Evolutionary conservation across 2,797 vertebrate genomes (phyloP), one percentile per base, ranked within the genome.

Genomic region (Crotalus adamanteus): DNA sequence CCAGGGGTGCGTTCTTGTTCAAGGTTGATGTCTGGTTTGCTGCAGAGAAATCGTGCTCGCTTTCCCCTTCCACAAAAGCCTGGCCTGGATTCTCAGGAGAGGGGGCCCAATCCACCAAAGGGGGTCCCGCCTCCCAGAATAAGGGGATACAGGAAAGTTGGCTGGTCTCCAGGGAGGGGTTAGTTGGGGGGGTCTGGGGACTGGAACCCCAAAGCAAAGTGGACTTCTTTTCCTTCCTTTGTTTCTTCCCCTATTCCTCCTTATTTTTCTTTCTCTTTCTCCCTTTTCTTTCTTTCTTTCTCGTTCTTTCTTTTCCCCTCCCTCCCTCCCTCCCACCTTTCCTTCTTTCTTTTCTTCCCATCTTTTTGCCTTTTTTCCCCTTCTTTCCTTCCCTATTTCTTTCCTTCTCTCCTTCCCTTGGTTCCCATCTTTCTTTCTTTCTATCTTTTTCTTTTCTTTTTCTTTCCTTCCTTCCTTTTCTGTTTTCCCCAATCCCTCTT

Each of bases 11-110:
- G 31, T 3, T 73, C 69, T 73, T 20, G 16, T 73, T 37, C 69
- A 73, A 37, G 31, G 69, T 18, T 16, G 14, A 37, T 7, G 65
- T 37, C 14, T 37, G 65, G 14, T 18, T 7, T 7, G n/a, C 16
- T 0, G 31, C 16, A 73, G 85, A 91, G 88, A 94, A 85, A 2
- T 0, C 1, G 1, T 12, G 2, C 37, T 92, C 93, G 0, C 91
- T 37, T 94, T 92, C 53, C 92, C 93, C 95, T 93, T 92, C 94
- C 20, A 0, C 92, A 93, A 90, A 89, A 56, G 92, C 91, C 90
- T 57, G 18, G n/a, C 18, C 9, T 22, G 37, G 69, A 95, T 93
- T 90, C n/a, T 93, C 31, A 9, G 88, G 93, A 95, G 93, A 94
- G 93, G 93, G 96, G 95, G 94, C 95, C 92, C n/a, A 16, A 37